These are phyloP conservation scores for Eilema griseolum DNA, from an alignment of 2,888 invertebrate species.

Conservation along the genomic window DNA sequence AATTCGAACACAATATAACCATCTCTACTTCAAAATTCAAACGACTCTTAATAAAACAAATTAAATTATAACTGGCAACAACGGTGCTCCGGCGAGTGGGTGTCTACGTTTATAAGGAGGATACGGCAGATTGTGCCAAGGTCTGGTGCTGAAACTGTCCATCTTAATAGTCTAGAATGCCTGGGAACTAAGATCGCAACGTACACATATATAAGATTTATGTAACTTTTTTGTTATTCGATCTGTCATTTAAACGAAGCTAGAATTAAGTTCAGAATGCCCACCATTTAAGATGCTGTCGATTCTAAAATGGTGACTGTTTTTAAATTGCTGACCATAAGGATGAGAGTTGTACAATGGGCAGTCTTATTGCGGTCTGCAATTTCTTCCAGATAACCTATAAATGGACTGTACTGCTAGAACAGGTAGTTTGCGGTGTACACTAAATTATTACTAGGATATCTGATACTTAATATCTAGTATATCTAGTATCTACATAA, in stretches of 20 bases:
- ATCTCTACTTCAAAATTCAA: constrained; percentile 7
- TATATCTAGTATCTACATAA: too few species aligned
- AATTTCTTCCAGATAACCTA: too few species aligned
- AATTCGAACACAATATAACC: constrained; percentile 16
- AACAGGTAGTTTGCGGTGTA: too few species aligned
- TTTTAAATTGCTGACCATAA: neutral
- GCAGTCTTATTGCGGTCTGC: too few species aligned
- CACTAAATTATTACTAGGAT: too few species aligned
- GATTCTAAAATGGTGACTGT: neutral
- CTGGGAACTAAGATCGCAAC: constrained; percentile 24
- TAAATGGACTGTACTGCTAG: too few species aligned
- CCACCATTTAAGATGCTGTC: neutral
- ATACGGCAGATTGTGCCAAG: constrained; percentile 71
- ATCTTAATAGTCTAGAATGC: constrained; percentile 66
- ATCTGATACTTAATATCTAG: too few species aligned
- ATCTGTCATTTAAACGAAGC: neutral
- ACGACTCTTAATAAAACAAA: constrained; percentile 1
- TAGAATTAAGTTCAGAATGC: neutral
- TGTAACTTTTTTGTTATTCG: neutral
- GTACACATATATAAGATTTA: neutral
- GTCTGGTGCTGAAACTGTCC: constrained; percentile 67
- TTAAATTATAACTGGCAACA: constrained; percentile 3
- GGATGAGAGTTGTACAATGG: too few species aligned
- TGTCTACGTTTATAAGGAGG: constrained; percentile 61
- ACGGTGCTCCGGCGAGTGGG: constrained; percentile 51